Base-by-base conservation (phyloP, 2,888 invertebrate genomes). In the Limnephilus auricula region DNA sequence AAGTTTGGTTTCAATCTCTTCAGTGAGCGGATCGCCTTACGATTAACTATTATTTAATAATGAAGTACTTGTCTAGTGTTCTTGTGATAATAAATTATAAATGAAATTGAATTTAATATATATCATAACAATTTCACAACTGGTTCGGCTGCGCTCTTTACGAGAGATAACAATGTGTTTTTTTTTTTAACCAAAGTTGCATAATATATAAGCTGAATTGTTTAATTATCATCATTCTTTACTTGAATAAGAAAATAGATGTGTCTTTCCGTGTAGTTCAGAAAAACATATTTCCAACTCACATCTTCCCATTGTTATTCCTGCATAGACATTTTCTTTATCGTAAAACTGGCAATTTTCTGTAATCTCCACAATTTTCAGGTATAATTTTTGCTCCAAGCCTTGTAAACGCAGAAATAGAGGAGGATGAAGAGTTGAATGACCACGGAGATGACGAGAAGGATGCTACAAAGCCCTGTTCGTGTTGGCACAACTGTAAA, bases 391-490 rank as follows among this genome's bases (percentile, higher is more conserved):
- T 78, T 45, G 50, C 90, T 30, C 79, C 90, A 25, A 79, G 83
- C 50, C 87, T 92, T 18, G 25, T 84, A 15, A 87, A 87, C n/a
- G 50, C 87, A 31, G 88, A 92, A 65, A 78, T 85, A 34, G 91
- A 90, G 1, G 50, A 79, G 4, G 37, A 79, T n/a, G 83, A 85
- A 13, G 88, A 87, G 4, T 30, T 80, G 2, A 50, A 88, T 32
- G 88, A 88, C 2, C 87, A 88, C 37, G 86, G 85, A n/a, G 85
- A 85, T n/a, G 85, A 86, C 6, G 90, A 90, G 65, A 87, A 87
- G n/a, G 65, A 79, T 13, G 78, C 30, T 15, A 88, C 83, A 12
- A 37, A 40, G 31, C 6, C 45, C 6, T 91, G 91, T 31, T 79
- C 90, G 4, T 88, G 88, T n/a, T 88, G 88, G 91, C 65, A 79